Evolutionary conservation across 2,888 invertebrate genomes (phyloP), one percentile per base, ranked within the genome.

Genomic region (Notodonta dromedarius): DNA sequence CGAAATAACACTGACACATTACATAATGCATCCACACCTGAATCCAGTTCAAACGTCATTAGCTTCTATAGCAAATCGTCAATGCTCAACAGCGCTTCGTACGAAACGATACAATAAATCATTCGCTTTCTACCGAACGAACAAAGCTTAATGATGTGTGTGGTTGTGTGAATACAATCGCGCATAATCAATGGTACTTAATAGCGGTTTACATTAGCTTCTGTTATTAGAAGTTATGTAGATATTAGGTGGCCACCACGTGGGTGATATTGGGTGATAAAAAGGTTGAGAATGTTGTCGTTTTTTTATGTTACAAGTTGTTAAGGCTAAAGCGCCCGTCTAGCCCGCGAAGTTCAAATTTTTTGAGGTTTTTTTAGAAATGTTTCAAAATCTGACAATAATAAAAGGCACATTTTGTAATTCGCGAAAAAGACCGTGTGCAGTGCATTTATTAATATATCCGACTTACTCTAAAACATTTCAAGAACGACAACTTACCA

Each of bases 1-100:
- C 11, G 7, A 35, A 11, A 42, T 4, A 12, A 4, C 9, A 11
- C 42, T 11, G 4, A 42, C 4, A 46, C 11, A 14, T 57, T 11
- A 52, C 39, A 24, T n/a, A 13, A 24, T 35, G 24, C 24, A 56
- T 12, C 11, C 7, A 40, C 32, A 56, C 13, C 32, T n/a, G 24
- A 5, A 54, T 54, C 39, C 39, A 54, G 54, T 63, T 62, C 61
- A 57, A 70, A 58, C 62, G 66, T 70, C 72, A 70, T 76, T 75
- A 66, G 65, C 53, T 65, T 67, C 73, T 77, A 72, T 79, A 76
- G 76, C 78, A 79, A 79, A 78, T 78, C 77, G 77, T 66, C 73
- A 58, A 58, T 46, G 7, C 16, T 13, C 51, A 74, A 66, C 73
- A 66, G 42, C 66, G 73, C 71, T 70, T 73, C 62, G 66, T 55